Evolutionary conservation across 1,140 invertebrate species (phyloP).

Genomic region (Ips nitidus): DNA sequence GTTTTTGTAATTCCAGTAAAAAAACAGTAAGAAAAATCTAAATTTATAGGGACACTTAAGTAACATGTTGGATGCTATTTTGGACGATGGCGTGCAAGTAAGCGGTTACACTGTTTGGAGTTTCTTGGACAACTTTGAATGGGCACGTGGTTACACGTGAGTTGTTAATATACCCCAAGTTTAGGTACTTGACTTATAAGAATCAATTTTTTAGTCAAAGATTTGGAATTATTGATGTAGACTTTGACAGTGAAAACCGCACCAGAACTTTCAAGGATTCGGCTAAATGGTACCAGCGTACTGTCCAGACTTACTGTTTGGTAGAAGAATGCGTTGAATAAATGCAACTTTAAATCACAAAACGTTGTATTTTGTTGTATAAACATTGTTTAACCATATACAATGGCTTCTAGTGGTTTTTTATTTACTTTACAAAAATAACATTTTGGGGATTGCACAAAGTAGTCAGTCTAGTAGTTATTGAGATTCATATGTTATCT

Average conservation of each 20-base stretch:
- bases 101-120: conserved; percentile 64
- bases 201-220: conserved; percentile 19
- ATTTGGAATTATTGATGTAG: conserved; percentile 36
- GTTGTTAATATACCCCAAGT: conserved; percentile 9
- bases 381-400: too few species aligned
- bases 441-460: too few species aligned
- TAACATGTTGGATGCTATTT: conserved; percentile 43
- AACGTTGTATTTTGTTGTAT: background rate
- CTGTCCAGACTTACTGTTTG: conserved; percentile 31
- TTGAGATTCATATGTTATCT: too few species aligned
- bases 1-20: background rate
- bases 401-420: too few species aligned
- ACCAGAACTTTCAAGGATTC: conserved; percentile 38
- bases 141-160: conserved; percentile 55
- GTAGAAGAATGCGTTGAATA: conserved; percentile 21
- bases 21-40: conserved; percentile 1
- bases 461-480: too few species aligned
- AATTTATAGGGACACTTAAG: conserved; percentile 25
- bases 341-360: background rate
- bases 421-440: too few species aligned
- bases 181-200: too few species aligned
- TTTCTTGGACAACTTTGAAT: conserved; percentile 68
- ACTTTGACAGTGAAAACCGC: conserved; percentile 33
- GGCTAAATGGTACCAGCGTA: conserved; percentile 30
- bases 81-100: conserved; percentile 50